Base-by-base conservation (phyloP, 2,113 vertebrate species). In the Myodes glareolus region DNA sequence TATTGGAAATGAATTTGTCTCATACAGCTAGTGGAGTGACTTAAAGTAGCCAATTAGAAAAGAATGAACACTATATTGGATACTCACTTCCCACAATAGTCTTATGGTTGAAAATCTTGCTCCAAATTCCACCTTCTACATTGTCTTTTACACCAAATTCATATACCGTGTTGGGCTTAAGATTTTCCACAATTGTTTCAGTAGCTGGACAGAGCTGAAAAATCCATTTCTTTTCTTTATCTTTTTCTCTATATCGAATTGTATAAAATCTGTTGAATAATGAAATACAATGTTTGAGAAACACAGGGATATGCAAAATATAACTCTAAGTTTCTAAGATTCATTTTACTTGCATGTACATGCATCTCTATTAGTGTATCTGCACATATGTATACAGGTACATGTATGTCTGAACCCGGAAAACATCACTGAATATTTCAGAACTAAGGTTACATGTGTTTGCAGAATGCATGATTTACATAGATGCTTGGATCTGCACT, bases 81-180 rank as follows among this genome's bases (percentile, higher is more conserved):
- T 96, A 98, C 98, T 98, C 98, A 99, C 99, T 98, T 97, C 98
- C 98, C 85, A 98, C 97, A 98, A 98, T 98, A 95, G 99, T 99
- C 92, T 99, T 99, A 98, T 99, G 99, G 96, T 98, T 98, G 90
- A 99, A 99, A 76, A 99, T 99, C 89, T 99, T 99, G 98, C 99
- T 99, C 99, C 99, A 99, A 77, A 97, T 61, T 90, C 99, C 99
- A 29, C 98, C 98, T 9, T 99, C 99, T 63, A 98, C 85, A 8
- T 98, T 99, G 95, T 99, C 98, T 98, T 99, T 99, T 88, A 99
- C 99, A 86, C 99, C 99, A 96, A 99, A 99, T 97, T 99, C 99
- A 97, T 99, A 99, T 70, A 99, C 95, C 0, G 99, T 98, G 58
- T 99, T 99, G 63, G 99, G 99, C 97, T 99, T 99, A 84, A 99